Conservation (phyloP, 2,888 invertebrate species). For the Tiliacea aurago region DNA sequence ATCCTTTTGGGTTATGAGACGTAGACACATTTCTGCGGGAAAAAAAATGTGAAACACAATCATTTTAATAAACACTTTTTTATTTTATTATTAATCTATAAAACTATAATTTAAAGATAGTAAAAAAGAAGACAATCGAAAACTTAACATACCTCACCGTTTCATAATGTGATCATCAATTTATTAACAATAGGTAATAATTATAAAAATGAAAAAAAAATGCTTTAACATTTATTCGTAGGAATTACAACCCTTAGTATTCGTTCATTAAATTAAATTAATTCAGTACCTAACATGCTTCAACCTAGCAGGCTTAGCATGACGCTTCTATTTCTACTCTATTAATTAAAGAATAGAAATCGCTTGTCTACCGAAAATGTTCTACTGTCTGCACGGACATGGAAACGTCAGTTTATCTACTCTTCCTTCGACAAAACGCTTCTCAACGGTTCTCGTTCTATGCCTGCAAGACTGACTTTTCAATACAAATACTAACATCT, state of each 20-base stretch:
- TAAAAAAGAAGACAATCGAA: slow-evolving; percentile 11
- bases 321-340: too few species aligned
- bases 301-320: too few species aligned
- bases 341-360: too few species aligned
- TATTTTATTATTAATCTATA: not conserved
- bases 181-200: not conserved
- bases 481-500: not conserved
- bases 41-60: not conserved
- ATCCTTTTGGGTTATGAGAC: not conserved
- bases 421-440: too few species aligned
- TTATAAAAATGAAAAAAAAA: not conserved
- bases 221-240: not conserved
- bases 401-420: too few species aligned
- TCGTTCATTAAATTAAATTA: not conserved
- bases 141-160: slow-evolving; percentile 23
- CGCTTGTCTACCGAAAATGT: too few species aligned
- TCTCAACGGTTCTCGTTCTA: too few species aligned
- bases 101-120: not conserved
- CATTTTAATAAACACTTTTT: not conserved
- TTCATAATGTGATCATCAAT: not conserved
- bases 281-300: not conserved
- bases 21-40: not conserved
- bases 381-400: too few species aligned
- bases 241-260: not conserved
- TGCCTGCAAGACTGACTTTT: not conserved